Percentiles rank a stretch among this genome's conserved stretches.
Conservation (phyloP, 2,888 invertebrate species). For the Sinopyrophorus schimmeli region DNA sequence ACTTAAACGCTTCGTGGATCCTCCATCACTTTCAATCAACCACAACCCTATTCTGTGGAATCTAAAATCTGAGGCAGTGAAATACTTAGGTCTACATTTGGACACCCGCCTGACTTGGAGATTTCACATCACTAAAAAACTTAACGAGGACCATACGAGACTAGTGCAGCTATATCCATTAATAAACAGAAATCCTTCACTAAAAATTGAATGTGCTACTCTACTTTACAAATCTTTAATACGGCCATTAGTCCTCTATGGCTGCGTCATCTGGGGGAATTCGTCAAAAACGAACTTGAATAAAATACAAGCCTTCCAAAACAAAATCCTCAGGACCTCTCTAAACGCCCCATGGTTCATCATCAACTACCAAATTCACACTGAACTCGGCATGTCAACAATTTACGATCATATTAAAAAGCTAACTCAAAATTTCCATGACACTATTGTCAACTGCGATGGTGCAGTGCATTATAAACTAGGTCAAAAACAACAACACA, state of each 20-base stretch:
- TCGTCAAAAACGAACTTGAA: neutral
- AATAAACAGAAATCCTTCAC: neutral
- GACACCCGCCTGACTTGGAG: slow-evolving; percentile 1
- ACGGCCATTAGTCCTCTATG: slow-evolving; percentile 1
- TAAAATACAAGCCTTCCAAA: slow-evolving; percentile 5
- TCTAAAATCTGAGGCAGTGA: neutral
- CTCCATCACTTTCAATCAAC: neutral
- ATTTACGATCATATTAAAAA: slow-evolving; percentile 6
- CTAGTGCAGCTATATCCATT: too few species aligned
- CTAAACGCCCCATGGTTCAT: slow-evolving; percentile 7
- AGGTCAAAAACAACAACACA: neutral
- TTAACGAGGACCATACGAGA: slow-evolving; percentile 5
- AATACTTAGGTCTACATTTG: slow-evolving; percentile 3
- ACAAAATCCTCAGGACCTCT: slow-evolving; percentile 2
- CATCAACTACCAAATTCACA: neutral
- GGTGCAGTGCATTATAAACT: slow-evolving; percentile 5
- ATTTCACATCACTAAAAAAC: slow-evolving; percentile 3
- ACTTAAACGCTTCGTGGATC: neutral
- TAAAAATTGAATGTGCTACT: neutral
- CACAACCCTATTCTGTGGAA: slow-evolving; percentile 1
- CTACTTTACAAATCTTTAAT: neutral
- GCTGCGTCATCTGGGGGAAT: neutral
- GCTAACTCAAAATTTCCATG: slow-evolving; percentile 3
- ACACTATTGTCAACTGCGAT: neutral
- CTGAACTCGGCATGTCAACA: slow-evolving; percentile 1